A percentile compares a stretch with the other conserved stretches of the same genome.
Conservation (phyloP, 2,888 invertebrate genomes). For the Catocala fraxini region DNA sequence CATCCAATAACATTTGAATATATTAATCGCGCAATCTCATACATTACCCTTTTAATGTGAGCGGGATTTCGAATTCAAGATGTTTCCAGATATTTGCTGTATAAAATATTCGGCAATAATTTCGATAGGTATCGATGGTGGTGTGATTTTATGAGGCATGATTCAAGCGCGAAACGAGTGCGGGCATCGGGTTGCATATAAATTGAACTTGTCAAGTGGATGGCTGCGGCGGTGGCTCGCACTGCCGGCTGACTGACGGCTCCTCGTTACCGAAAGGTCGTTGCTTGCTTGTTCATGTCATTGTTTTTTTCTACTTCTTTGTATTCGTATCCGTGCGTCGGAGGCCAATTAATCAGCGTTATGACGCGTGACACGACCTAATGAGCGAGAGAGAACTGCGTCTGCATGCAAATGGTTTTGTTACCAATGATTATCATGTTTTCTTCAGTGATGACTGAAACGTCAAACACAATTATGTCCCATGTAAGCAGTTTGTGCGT, state of each 20-base stretch:
- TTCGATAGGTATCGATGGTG: slow-evolving; percentile 45
- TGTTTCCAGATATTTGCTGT: slow-evolving; percentile 25
- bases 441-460: slow-evolving; percentile 33
- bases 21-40: slow-evolving; percentile 57
- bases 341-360: slow-evolving; percentile 83
- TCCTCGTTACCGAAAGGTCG: slow-evolving; percentile 83
- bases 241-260: slow-evolving; percentile 71
- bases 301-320: slow-evolving; percentile 65
- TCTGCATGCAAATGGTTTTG: slow-evolving; percentile 58
- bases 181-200: slow-evolving; percentile 72
- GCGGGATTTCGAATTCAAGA: slow-evolving; percentile 50
- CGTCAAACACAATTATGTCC: slow-evolving; percentile 1
- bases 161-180: slow-evolving; percentile 58
- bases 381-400: slow-evolving; percentile 63
- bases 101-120: slow-evolving; percentile 41
- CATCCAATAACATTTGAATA: slow-evolving; percentile 53
- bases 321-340: slow-evolving; percentile 62
- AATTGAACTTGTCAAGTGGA: slow-evolving; percentile 76
- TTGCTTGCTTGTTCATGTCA: slow-evolving; percentile 63
- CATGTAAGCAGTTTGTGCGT: neutral
- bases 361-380: slow-evolving; percentile 81
- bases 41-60: slow-evolving; percentile 56
- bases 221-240: slow-evolving; percentile 39
- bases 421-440: slow-evolving; percentile 43
- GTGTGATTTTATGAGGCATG: slow-evolving; percentile 61